Evolutionary conservation across 2,888 invertebrate species (phyloP).

Genomic region (Esperia sulphurella): DNA sequence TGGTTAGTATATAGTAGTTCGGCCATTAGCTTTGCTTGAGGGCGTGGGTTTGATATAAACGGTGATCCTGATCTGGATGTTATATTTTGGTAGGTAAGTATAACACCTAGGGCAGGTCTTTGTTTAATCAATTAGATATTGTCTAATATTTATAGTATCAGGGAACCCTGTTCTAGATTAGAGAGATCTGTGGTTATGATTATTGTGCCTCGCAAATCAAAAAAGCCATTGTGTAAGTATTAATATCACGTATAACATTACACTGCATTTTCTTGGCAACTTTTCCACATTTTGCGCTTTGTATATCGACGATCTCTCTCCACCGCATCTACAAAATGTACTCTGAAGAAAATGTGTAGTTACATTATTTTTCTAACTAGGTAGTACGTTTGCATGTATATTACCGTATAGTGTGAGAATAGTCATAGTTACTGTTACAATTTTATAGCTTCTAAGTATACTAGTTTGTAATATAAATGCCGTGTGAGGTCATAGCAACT

Average conservation of each 20-base stretch:
- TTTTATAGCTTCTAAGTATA: slow-evolving; percentile 30
- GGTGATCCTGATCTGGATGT: no score
- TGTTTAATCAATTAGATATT: no score
- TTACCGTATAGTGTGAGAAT: slow-evolving; percentile 17
- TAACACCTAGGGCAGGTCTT: no score
- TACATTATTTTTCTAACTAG: slow-evolving; percentile 1
- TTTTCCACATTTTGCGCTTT: not conserved
- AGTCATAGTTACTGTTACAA: slow-evolving; percentile 26
- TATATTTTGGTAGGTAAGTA: no score
- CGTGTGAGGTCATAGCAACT: slow-evolving; percentile 10
- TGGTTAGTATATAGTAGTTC: no score
- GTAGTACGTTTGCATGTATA: slow-evolving; percentile 4
- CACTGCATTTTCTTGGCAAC: not conserved
- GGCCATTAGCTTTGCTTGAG: no score
- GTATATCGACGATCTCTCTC: not conserved
- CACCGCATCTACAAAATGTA: not conserved
- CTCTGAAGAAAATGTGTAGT: not conserved
- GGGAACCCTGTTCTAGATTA: not conserved
- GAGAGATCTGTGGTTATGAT: not conserved
- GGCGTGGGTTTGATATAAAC: no score
- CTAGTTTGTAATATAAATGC: slow-evolving; percentile 22
- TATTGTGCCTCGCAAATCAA: not conserved
- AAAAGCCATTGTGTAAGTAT: not conserved
- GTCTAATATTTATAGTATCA: no score
- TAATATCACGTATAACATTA: slow-evolving; percentile 1